A percentile compares a stretch with the other conserved stretches of the same genome.
Evolutionary conservation across 2,797 vertebrate species (phyloP).

Genomic region (Gobionotothen gibberifrons): DNA sequence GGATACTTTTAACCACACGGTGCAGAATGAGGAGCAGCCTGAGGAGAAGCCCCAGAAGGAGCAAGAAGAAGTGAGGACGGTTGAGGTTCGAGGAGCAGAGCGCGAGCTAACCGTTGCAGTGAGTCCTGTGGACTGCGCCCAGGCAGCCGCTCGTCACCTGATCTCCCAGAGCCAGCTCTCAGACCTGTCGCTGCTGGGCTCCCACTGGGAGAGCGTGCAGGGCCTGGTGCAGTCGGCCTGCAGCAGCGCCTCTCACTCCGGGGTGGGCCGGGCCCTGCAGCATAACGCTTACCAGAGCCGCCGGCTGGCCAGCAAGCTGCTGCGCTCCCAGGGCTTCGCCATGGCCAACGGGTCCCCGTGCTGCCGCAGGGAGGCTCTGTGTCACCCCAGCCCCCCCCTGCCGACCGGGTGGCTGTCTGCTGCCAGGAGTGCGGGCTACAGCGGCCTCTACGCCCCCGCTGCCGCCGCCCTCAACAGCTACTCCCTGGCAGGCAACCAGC

Average conservation of each 20-base stretch:
- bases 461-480: conserved; percentile 62
- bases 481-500: conserved; percentile 76
- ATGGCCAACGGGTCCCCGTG: conserved; percentile 83
- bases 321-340: conserved; percentile 81
- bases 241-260: conserved; percentile 69
- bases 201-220: conserved; percentile 94
- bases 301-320: conserved; percentile 84
- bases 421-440: conserved; percentile 63
- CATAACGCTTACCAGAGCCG: conserved; percentile 89
- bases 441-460: conserved; percentile 57
- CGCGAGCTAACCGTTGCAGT: conserved; percentile 39
- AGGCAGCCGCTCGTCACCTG: conserved; percentile 78
- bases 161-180: conserved; percentile 90
- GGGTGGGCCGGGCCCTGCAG: conserved; percentile 82
- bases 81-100: conserved; percentile 59
- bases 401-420: conserved; percentile 75
- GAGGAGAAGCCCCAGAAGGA: conserved; percentile 43
- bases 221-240: conserved; percentile 91
- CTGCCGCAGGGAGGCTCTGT: conserved; percentile 85
- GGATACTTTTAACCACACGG: conserved; percentile 36
- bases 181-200: conserved; percentile 89
- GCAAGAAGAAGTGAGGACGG: conserved; percentile 59
- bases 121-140: conserved; percentile 74
- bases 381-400: conserved; percentile 69
- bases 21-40: not conserved